Percentiles rank a stretch among this genome's conserved stretches.
Evolutionary conservation across 2,113 vertebrate species (phyloP).

Genomic region (Ictidomys tridecemlineatus): DNA sequence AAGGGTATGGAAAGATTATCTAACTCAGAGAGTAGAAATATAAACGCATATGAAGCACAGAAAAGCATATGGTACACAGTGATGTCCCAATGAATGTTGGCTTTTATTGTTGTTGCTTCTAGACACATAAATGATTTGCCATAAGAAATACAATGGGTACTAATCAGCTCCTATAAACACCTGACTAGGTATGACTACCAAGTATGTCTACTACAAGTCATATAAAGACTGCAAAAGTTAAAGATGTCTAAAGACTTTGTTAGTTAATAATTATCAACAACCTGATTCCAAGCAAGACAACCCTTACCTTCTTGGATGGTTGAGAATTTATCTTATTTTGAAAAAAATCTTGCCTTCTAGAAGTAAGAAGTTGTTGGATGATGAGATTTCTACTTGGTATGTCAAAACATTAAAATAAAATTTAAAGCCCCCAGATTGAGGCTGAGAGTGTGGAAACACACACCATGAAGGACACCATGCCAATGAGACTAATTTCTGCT

Average conservation of each 20-base stretch:
- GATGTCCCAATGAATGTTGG: neutral
- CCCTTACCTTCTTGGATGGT: neutral
- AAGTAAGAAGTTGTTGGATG: neutral
- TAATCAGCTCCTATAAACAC: neutral
- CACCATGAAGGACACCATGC: slow-evolving; percentile 46
- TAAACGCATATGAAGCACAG: neutral
- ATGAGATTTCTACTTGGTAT: neutral
- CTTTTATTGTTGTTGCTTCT: neutral
- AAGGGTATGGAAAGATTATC: neutral
- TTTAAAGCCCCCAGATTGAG: slow-evolving; percentile 40
- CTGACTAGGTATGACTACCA: neutral
- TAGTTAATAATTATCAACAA: neutral
- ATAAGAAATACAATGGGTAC: neutral
- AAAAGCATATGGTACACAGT: neutral
- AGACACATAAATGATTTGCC: neutral
- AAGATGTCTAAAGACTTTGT: neutral
- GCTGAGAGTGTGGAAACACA: slow-evolving; percentile 51
- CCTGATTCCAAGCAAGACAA: neutral
- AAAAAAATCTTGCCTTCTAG: slow-evolving; percentile 8
- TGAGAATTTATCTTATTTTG: neutral
- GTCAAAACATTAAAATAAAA: neutral
- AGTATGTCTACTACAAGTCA: neutral
- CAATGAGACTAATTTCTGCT: slow-evolving; percentile 64
- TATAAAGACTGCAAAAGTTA: neutral
- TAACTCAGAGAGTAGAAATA: neutral